Conservation (phyloP, 2,888 invertebrate genomes). For the Chymomyza procnemis region DNA sequence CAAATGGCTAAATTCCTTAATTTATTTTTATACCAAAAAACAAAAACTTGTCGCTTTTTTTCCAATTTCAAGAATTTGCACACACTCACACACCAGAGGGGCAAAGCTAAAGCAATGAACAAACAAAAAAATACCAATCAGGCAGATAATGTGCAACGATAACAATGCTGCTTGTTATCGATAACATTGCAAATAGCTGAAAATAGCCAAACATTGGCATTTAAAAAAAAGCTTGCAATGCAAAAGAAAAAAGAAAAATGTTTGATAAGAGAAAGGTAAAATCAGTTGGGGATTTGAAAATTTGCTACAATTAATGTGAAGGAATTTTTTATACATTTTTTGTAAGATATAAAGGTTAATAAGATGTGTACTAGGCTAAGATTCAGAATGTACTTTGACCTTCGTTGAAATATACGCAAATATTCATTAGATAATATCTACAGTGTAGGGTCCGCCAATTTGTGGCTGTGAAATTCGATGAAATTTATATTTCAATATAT, state of each 20-base stretch:
- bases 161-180: constrained; percentile 49
- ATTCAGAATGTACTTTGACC: no score
- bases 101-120: constrained; percentile 9
- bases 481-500: no score
- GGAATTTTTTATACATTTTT: no score
- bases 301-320: no score
- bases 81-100: background rate
- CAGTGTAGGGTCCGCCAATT: no score
- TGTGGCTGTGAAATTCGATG: no score
- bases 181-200: constrained; percentile 39
- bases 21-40: constrained; percentile 51
- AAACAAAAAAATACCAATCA: background rate
- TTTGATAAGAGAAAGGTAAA: background rate
- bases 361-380: no score
- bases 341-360: no score
- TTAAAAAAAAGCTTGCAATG: constrained; percentile 32
- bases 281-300: background rate
- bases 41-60: constrained; percentile 22
- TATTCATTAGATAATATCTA: no score
- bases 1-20: constrained; percentile 67
- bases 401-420: no score
- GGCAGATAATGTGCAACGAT: background rate
- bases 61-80: constrained; percentile 38
- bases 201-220: constrained; percentile 46
- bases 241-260: constrained; percentile 11